These are phyloP conservation scores for Circaetus cinerascens DNA, from an alignment of 2,113 vertebrate genomes.

Conservation along the genomic window DNA sequence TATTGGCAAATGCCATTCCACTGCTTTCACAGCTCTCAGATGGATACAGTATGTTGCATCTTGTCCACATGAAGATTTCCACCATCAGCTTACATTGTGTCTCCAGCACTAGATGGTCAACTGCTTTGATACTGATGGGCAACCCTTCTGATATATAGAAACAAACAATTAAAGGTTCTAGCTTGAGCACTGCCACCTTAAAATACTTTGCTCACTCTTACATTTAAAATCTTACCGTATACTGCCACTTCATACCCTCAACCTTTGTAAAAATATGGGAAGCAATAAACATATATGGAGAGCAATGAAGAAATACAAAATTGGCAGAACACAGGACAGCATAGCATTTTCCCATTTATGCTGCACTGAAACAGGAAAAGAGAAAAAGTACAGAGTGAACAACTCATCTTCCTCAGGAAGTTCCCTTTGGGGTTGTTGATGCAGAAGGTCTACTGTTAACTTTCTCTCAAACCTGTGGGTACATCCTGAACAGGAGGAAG, in stretches of 20 bases:
- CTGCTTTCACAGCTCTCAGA: background rate
- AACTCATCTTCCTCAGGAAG: background rate
- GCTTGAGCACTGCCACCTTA: background rate
- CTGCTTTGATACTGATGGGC: rapidly evolving
- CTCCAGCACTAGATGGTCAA: background rate
- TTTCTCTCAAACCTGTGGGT: background rate
- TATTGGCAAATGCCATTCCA: background rate
- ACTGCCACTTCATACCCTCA: background rate
- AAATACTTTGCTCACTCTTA: background rate
- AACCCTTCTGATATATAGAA: background rate
- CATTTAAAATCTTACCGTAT: background rate
- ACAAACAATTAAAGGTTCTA: background rate
- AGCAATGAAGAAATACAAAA: background rate
- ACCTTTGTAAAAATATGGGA: background rate
- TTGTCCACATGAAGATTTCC: background rate
- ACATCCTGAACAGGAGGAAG: background rate
- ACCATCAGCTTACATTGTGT: background rate
- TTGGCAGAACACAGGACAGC: background rate
- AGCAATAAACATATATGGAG: background rate
- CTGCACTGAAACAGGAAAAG: background rate
- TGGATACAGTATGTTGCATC: background rate
- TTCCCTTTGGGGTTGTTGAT: background rate
- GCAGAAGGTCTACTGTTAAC: background rate
- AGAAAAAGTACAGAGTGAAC: background rate
- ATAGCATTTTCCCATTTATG: background rate